Percentiles rank a stretch among this genome's conserved stretches.
phyloP scores from a whole-genome alignment of 2,113 vertebrate genomes.

The Tapirus terrestris region DNA sequence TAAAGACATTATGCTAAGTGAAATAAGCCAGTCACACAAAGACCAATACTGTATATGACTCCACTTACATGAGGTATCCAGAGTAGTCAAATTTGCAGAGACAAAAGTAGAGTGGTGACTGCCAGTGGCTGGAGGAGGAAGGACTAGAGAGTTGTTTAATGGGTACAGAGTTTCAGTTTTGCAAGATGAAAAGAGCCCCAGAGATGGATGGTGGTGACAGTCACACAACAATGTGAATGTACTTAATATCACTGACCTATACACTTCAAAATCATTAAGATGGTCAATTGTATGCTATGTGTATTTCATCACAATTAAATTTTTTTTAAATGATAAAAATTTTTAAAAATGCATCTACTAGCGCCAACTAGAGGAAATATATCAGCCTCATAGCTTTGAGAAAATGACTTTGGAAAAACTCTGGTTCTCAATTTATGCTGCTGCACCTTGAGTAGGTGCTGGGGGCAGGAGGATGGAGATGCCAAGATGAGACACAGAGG shows the following conservation, averaged over 20 bases:
- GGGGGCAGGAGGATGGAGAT: not conserved
- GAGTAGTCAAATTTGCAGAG: not conserved
- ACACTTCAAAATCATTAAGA: not conserved
- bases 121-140: too few species aligned
- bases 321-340: not conserved
- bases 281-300: not conserved
- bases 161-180: not conserved
- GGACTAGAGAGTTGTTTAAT: fast-evolving
- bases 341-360: not conserved
- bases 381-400: not conserved
- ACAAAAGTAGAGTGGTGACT: not conserved
- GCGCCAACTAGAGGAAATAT: not conserved
- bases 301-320: not conserved
- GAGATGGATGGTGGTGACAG: not conserved
- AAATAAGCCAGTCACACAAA: not conserved
- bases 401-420: not conserved
- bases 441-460: not conserved
- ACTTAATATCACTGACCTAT: not conserved
- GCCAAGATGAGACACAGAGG: not conserved
- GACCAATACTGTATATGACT: not conserved
- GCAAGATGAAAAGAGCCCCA: not conserved
- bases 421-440: not conserved
- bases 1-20: not conserved
- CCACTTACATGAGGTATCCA: not conserved
- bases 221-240: not conserved